Conservation (phyloP, 2,113 vertebrate species). For the Euleptes europaea region DNA sequence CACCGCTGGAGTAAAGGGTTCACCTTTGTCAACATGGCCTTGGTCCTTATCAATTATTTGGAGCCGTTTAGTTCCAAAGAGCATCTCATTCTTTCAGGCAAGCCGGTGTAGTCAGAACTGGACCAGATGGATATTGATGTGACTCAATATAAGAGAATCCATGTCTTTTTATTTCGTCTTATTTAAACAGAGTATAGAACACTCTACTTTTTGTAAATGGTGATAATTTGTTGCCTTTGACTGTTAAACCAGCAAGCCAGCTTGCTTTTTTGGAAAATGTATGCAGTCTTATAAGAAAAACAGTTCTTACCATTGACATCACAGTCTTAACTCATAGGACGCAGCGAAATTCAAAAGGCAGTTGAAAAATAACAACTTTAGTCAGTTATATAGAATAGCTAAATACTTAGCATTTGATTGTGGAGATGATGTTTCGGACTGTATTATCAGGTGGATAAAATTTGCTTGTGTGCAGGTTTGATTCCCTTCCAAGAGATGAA, state of each 20-base stretch:
- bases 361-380: not conserved
- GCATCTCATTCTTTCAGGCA: no score
- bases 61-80: no score
- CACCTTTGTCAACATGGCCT: no score
- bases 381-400: not conserved
- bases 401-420: not conserved
- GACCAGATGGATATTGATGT: not conserved
- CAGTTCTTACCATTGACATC: not conserved
- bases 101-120: not conserved
- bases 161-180: not conserved
- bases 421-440: not conserved
- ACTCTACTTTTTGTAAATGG: not conserved
- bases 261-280: not conserved
- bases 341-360: not conserved
- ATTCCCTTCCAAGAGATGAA: not conserved
- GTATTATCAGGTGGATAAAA: not conserved
- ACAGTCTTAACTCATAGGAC: not conserved
- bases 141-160: not conserved
- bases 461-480: not conserved
- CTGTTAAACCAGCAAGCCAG: not conserved
- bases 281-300: not conserved
- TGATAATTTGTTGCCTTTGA: not conserved
- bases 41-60: no score
- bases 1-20: no score
- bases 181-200: not conserved